Evolutionary conservation across 2,113 vertebrate species (phyloP), one percentile per base, ranked within the genome.

Genomic region (Grantiella picta): DNA sequence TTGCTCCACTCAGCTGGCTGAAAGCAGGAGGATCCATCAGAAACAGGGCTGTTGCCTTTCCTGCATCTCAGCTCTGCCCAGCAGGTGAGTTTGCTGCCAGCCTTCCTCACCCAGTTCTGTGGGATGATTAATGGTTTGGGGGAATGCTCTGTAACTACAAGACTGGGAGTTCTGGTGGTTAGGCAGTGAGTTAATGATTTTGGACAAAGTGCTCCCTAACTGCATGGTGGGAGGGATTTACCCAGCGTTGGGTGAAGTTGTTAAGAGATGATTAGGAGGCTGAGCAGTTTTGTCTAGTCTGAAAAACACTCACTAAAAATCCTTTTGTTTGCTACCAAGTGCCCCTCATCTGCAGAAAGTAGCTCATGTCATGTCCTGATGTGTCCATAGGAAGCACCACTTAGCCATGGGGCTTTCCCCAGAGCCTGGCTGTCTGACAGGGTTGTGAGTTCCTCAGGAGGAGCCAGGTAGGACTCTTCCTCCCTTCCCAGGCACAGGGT

Each of bases 341-440:
- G 16, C 29, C 35, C 13, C 27, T 60, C 7, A 11, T 5, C 61
- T 33, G 53, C 66, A 90, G 44, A 63, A 66, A 68, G 21, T 22
- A 70, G 57, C 52, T 70, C 0, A 0, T 12, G 2, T 38, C 5
- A 0, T 7, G 22, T 33, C 24, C 36, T 35, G 35, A 11, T 33
- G 61, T 22, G 22, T 27, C 63, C 5, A 0, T 10, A 35, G 53
- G 57, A 63, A 83, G 63, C 38, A 54, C 16, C 24, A 6, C 4
- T 2, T 20, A 44, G 87, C 56, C 18, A 1, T 1, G 13, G 47
- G 52, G 52, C 28, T 79, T 49, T 64, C 15, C 25, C 16, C 53
- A 66, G 25, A 45, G 33, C 57, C 33, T 10, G 42, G 31, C 24
- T 56, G 12, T 3, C 31, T 29, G 53, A 22, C 56, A 35, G 78